These are phyloP conservation scores for Scyliorhinus canicula DNA, from an alignment of 2,797 vertebrate species.

Conservation along the genomic window DNA sequence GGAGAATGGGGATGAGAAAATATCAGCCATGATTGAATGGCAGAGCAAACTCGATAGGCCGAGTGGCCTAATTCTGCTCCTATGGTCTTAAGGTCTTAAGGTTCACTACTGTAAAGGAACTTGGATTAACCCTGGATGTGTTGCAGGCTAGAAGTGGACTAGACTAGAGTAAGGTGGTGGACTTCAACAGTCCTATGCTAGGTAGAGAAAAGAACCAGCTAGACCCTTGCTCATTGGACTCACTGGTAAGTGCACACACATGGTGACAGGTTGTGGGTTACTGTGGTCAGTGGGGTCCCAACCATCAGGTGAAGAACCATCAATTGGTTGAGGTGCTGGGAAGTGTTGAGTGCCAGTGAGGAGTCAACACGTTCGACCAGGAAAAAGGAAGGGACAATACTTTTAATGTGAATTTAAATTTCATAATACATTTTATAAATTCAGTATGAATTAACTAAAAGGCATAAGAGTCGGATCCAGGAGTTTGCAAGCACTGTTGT, in stretches of 20 bases:
- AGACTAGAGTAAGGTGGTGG: background rate
- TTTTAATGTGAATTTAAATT: background rate
- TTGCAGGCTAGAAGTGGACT: too few species aligned
- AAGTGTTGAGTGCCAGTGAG: background rate
- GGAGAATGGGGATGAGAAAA: too few species aligned
- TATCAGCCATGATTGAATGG: too few species aligned
- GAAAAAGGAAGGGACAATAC: background rate
- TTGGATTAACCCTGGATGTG: background rate
- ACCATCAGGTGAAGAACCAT: background rate
- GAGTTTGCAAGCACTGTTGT: background rate
- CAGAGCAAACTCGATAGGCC: too few species aligned
- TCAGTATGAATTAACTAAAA: background rate
- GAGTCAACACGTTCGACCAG: background rate
- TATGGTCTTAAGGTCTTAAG: too few species aligned
- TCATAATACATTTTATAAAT: too few species aligned
- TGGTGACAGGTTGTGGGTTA: background rate
- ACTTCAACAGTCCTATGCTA: background rate
- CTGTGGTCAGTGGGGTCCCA: background rate
- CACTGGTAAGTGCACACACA: background rate
- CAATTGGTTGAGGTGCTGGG: background rate
- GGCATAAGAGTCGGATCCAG: background rate
- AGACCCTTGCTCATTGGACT: background rate
- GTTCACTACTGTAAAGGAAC: background rate
- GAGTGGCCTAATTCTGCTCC: too few species aligned
- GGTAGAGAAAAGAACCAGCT: background rate